phyloP scores from a whole-genome alignment of 2,797 vertebrate species.

The Cetoscarus ocellatus region DNA sequence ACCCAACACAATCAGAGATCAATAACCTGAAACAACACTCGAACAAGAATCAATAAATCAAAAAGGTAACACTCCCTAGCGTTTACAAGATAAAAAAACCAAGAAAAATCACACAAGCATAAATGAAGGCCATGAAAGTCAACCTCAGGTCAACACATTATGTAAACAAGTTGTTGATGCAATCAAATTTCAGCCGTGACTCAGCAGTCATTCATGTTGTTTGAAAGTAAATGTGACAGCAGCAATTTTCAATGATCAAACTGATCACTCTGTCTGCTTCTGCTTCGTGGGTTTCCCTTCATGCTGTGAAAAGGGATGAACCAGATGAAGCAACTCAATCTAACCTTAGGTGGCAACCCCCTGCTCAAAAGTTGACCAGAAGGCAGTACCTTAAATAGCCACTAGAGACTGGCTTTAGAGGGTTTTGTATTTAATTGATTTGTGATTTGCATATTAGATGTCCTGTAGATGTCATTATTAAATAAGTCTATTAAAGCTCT shows the following conservation, averaged over 20 bases:
- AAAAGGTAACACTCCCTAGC: too few species aligned
- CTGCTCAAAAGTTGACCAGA: too few species aligned
- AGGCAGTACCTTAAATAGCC: background rate
- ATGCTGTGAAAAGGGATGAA: slow-evolving; percentile 42
- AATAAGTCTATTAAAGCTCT: too few species aligned
- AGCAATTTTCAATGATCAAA: slow-evolving; percentile 39
- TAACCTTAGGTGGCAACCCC: background rate
- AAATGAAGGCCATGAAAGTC: slow-evolving; percentile 26
- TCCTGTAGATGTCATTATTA: too few species aligned
- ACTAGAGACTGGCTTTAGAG: background rate
- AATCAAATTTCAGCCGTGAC: slow-evolving; percentile 49
- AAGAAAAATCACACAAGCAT: background rate
- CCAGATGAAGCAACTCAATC: slow-evolving; percentile 55
- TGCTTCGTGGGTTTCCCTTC: slow-evolving; percentile 38
- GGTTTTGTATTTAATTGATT: too few species aligned
- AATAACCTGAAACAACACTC: too few species aligned
- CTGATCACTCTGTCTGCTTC: slow-evolving; percentile 45
- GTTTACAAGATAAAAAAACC: too few species aligned
- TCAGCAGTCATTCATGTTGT: slow-evolving; percentile 44
- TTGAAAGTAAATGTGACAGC: slow-evolving; percentile 53
- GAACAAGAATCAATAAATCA: too few species aligned
- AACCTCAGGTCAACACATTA: slow-evolving; percentile 31
- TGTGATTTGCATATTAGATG: too few species aligned
- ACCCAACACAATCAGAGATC: too few species aligned
- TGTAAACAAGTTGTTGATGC: slow-evolving; percentile 42